These are phyloP conservation scores for Avahi laniger DNA, from an alignment of 2,797 vertebrate genomes.

Conservation along the genomic window DNA sequence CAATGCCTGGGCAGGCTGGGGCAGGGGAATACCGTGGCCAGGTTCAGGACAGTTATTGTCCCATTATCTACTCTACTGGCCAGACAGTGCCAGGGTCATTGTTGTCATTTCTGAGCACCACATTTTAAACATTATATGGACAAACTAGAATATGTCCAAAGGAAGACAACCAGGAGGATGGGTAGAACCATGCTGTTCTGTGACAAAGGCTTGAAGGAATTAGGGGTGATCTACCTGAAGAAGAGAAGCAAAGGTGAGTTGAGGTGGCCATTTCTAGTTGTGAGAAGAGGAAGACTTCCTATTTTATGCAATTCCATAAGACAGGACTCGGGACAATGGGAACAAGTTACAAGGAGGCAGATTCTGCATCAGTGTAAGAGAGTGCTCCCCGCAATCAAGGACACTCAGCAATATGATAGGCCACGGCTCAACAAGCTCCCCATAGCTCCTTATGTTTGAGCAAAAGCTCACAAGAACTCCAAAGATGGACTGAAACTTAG, in stretches of 20 bases:
- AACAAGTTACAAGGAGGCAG: not conserved
- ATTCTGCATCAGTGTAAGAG: not conserved
- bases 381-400: not conserved
- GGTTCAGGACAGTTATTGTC: too few species aligned
- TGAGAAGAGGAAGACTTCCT: not conserved
- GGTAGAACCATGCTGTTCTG: not conserved
- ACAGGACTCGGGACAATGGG: not conserved
- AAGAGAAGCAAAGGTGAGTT: not conserved
- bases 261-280: not conserved
- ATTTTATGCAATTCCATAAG: not conserved
- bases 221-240: not conserved
- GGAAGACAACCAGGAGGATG: not conserved
- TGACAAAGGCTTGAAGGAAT: not conserved
- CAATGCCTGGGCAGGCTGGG: not conserved
- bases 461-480: not conserved
- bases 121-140: not conserved
- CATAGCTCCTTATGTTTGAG: not conserved
- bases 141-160: not conserved
- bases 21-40: not conserved
- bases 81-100: too few species aligned
- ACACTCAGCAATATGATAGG: not conserved
- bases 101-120: not conserved
- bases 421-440: not conserved
- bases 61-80: not conserved
- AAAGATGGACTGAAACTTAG: not conserved